A percentile compares a stretch with the other conserved stretches of the same genome.
phyloP scores from a whole-genome alignment of 1,140 invertebrate species.

The Neodiprion fabricii region DNA sequence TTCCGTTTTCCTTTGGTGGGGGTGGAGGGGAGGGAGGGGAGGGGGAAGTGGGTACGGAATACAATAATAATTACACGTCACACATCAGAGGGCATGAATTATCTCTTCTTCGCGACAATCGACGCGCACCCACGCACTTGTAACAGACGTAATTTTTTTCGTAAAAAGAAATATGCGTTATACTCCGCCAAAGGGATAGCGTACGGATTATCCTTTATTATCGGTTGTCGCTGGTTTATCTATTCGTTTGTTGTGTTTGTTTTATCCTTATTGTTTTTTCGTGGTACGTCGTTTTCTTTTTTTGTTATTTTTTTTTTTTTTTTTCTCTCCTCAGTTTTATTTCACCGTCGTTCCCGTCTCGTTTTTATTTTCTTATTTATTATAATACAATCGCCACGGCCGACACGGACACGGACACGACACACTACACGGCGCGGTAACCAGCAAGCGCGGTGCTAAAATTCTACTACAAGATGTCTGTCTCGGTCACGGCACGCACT shows the following conservation, averaged over 20 bases:
- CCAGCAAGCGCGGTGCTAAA: conserved; percentile 48
- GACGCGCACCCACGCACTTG: too few species aligned
- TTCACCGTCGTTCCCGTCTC: background rate
- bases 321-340: background rate
- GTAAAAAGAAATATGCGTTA: too few species aligned
- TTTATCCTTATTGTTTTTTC: background rate
- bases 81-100: background rate
- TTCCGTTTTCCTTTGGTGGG: background rate
- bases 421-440: conserved; percentile 46
- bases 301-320: background rate
- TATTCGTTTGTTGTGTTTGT: background rate
- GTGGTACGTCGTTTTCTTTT: background rate
- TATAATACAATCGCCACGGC: background rate
- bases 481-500: conserved; percentile 50
- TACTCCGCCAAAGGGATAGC: too few species aligned
- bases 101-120: too few species aligned
- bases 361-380: too few species aligned
- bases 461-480: conserved; percentile 59
- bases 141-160: too few species aligned
- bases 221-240: too few species aligned
- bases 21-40: too few species aligned
- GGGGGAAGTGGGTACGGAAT: background rate
- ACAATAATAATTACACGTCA: background rate
- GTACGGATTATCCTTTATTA: too few species aligned
- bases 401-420: conserved; percentile 38